Base-by-base conservation (phyloP, 2,113 vertebrate genomes). In the Pipa parva region DNA sequence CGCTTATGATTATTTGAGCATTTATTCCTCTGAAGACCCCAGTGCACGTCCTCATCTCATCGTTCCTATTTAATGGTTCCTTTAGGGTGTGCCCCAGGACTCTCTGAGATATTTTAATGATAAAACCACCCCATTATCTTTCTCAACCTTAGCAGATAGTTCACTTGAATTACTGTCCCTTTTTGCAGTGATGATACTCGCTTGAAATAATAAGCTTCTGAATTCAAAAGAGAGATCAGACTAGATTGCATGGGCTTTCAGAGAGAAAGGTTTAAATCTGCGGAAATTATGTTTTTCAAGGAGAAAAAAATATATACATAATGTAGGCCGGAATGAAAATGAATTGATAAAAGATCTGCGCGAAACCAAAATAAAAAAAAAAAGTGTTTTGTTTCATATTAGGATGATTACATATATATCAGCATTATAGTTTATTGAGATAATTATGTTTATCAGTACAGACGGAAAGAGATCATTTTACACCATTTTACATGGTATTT, bases 131-230 rank as follows among this genome's bases (percentile, higher is more conserved):
- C 59, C 66, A 70, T 70, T 70, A 70, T 59, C 66, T 61, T 48
- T 48, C 54, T 70, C 66, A 60, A 42, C 65, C 57, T n/a, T 48
- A 60, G 48, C 46, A 69, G 57, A 70, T 37, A 61, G 66, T 70
- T 70, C 66, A 70, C 58, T 51, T 61, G 57, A 70, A 70, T 61
- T 70, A 61, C 52, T 42, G 56, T 50, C 57, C 63, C 51, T 59
- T 60, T 58, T 69, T 69, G 37, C 66, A 61, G 49, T 60, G 57
- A 48, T 59, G 60, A 68, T 68, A 51, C 45, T 63, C 73, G 75
- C 72, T 55, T 74, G 62, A 70, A 73, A 78, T 61, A 78, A 73
- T 76, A 82, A 71, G 71, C 52, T 74, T 78, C 46, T 73, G 72
- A 75, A 75, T 79, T 75, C 67, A 80, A 42, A 76, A 76, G 31